Evolutionary conservation across 2,888 invertebrate genomes (phyloP), one percentile per base, ranked within the genome.

Genomic region (Beris morrisii): DNA sequence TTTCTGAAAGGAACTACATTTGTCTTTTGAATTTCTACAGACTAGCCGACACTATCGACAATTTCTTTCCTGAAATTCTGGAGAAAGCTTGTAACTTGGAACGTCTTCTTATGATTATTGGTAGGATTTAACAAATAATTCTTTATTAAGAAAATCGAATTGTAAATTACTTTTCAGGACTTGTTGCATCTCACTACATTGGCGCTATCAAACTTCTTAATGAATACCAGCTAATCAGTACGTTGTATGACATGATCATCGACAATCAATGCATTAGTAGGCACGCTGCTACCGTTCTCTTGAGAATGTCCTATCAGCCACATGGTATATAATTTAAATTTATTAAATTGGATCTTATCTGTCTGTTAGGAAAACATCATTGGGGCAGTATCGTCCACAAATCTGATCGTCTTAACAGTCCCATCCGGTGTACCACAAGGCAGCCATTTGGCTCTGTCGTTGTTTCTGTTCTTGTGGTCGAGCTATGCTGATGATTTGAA

Each of bases 71-170:
- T 28, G 13, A 43, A 52, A 30, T 59, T 7, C 54, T 55, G 4
- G 59, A 59, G 4, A 46, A 38, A 13, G 11, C 11, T 5, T 48
- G 12, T 22, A 11, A 9, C 7, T 30, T 54, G 5, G 45, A 64
- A 22, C 11, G n/a, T 4, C 13, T 73, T 3, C 53, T 31, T 68
- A 71, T 31, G 13, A 31, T 31, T 6, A 30, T 61, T 31, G 50
- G 61, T 61, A 15, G 32, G 50, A 5, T 22, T 15, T 53, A 7
- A n/a, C n/a, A n/a, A 53, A 53, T 22, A 15, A 13, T 28, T 3
- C 4, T 22, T 22, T 30, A 2, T 52, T 6, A 28, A 52, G 22
- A 52, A 22, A 43, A 53, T 4, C n/a, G 31, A 28, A 52, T 2
- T 22, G 22, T 22, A 22, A 38, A 12, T 32, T 52, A 44, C 22